Base-by-base conservation (phyloP, 2,797 vertebrate genomes). In the Gymnodraco acuticeps region DNA sequence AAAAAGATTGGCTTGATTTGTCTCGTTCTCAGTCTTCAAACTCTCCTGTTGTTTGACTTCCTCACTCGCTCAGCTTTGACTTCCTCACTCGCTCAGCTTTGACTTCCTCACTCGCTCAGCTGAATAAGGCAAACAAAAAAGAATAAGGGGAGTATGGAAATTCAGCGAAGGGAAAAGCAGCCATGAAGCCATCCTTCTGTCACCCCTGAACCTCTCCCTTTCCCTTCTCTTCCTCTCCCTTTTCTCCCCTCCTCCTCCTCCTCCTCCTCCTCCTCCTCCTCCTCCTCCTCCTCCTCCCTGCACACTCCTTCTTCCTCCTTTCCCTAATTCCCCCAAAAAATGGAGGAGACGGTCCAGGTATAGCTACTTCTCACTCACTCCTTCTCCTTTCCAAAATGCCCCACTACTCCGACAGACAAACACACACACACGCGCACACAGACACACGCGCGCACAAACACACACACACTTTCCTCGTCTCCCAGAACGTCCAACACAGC, bases 141-240 rank as follows among this genome's bases (percentile, higher is more conserved):
- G 42, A 53, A 78, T 88, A 87, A 84, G 77, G 75, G 82, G 86
- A 91, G 90, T 86, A 87, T 92, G 91, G 83, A 92, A 89, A 93
- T 90, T 91, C 82, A 64, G 88, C 86, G 78, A 87, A 92, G 87
- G 84, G 90, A 94, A 93, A 93, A 91, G 87, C 90, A 93, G 93
- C 92, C 91, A 93, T 93, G 92, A 84, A 93, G 87, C 88, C 91
- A 89, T 92, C 90, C 90, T 92, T 89, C 88, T 88, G 89, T 95
- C 94, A 94, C 92, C 93, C 91, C 91, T 93, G 81, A 94, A 94
- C 91, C 93, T 91, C 89, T 87, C 88, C 89, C 86, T 86, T 88
- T 86, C 78, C 77, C 70, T 73, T 78, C 71, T 64, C 69, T 62
- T 77, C 76, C 48, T 74, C 60, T 31, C 56, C 33, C 23, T 64